Evolutionary conservation across 2,888 invertebrate species (phyloP), one percentile per base, ranked within the genome.

Genomic region (Acheta domesticus): DNA sequence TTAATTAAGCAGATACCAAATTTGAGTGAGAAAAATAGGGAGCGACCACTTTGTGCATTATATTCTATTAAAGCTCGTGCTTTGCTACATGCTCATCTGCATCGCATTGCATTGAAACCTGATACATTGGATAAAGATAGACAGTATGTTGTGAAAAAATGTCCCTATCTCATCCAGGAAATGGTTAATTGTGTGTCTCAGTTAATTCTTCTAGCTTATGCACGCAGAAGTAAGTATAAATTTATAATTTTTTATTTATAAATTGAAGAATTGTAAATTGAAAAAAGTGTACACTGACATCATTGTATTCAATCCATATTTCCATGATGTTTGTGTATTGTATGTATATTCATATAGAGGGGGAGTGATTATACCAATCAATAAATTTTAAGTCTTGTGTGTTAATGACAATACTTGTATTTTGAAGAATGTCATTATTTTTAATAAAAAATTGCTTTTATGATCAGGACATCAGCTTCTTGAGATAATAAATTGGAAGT

Each of bases 111-210:
- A 2, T 86, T 97, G 23, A 94, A 94, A 84, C 90, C 91, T 0
- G 90, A 91, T 78, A 95, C 96, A 0, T 87, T 97, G 78, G 96
- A 97, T 84, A 91, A 92, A 85, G 97, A 98, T 89, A 90, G 94
- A 75, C 91, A 94, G 84, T 93, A 94, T 84, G 91, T 96, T 79
- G 92, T 96, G 77, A 94, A 93, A 83, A 96, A 98, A 86, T 95
- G 96, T 86, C 98, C 98, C 0, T 96, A 96, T 87, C 91, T 99
- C 75, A 93, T 99, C 79, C 96, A 98, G 84, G 99, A 99, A 88
- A 98, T 99, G 96, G 95, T 99, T 79, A 96, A 95, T 85, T 96
- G 97, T 86, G 94, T 97, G 19, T 96, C 97, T 85, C 97, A 98
- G 86, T 90, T 99, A 76, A 96, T 97, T 81, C 92, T 97, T 85